Percentiles rank a stretch among this genome's conserved stretches.
Conservation (phyloP, 2,113 vertebrate genomes). For the Sprattus sprattus region DNA sequence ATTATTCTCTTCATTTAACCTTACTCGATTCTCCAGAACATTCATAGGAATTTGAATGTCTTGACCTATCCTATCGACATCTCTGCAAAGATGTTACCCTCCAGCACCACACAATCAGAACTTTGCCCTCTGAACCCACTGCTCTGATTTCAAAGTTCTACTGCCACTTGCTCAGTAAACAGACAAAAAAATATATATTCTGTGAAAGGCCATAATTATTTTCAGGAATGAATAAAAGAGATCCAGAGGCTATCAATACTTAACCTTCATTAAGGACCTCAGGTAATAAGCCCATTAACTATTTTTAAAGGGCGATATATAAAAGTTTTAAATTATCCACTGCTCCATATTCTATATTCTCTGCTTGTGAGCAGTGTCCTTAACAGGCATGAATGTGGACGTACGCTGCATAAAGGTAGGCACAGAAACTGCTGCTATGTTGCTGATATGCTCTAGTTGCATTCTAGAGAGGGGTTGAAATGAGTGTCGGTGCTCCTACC, state of each 20-base stretch:
- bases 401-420: not conserved
- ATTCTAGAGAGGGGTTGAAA: not conserved
- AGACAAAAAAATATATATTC: not conserved
- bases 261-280: not conserved
- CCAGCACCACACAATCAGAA: not conserved
- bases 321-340: not conserved
- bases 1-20: not conserved
- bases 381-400: not conserved
- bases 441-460: not conserved
- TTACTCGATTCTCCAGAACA: not conserved
- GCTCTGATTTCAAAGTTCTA: not conserved
- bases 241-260: not conserved
- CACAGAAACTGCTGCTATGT: not conserved
- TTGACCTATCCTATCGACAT: not conserved
- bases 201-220: slow-evolving; percentile 5
- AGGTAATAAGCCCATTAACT: not conserved
- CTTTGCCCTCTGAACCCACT: too few species aligned
- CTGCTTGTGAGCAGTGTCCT: not conserved
- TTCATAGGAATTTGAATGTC: not conserved
- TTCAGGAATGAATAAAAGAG: not conserved
- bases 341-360: not conserved
- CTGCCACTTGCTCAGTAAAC: not conserved
- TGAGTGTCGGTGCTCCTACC: not conserved
- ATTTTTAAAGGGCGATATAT: not conserved
- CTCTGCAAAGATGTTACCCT: not conserved